These are phyloP conservation scores for Drosophila seguyi DNA, from an alignment of 1,140 invertebrate species.

Conservation along the genomic window DNA sequence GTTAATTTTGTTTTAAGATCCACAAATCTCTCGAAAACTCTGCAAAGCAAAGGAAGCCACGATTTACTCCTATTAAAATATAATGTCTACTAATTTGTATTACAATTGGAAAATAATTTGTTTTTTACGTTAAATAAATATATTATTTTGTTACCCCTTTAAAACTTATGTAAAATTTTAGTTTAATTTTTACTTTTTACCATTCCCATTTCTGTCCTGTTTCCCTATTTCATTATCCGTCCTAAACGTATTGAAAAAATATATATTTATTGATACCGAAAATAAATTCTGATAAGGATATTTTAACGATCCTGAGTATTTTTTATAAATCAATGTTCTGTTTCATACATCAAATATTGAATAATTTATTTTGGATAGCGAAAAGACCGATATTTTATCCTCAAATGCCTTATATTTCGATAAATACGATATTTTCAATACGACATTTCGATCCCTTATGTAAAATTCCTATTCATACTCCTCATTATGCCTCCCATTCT, in stretches of 20 bases:
- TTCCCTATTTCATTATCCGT: no score
- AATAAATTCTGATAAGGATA: not conserved
- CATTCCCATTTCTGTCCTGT: not conserved
- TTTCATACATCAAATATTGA: no score
- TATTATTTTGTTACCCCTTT: conserved; percentile 49
- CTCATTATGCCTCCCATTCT: conserved; percentile 1
- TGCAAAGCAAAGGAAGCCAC: conserved; percentile 21
- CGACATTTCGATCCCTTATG: not conserved
- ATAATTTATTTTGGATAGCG: no score
- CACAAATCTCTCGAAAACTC: conserved; percentile 29
- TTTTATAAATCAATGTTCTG: no score
- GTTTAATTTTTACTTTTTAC: conserved; percentile 57
- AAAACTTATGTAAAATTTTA: conserved; percentile 51
- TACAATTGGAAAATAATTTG: conserved; percentile 13
- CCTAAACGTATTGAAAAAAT: no score
- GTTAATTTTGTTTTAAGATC: conserved; percentile 43
- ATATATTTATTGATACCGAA: not conserved
- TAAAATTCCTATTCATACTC: not conserved
- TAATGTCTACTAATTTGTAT: conserved; percentile 25
- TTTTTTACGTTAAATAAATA: conserved; percentile 47
- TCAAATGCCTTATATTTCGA: no score
- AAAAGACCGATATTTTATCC: no score
- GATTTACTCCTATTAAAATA: conserved; percentile 25
- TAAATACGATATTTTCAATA: no score
- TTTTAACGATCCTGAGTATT: no score